phyloP scores from a whole-genome alignment of 1,140 invertebrate species.

The Philopotamus ludificatus region DNA sequence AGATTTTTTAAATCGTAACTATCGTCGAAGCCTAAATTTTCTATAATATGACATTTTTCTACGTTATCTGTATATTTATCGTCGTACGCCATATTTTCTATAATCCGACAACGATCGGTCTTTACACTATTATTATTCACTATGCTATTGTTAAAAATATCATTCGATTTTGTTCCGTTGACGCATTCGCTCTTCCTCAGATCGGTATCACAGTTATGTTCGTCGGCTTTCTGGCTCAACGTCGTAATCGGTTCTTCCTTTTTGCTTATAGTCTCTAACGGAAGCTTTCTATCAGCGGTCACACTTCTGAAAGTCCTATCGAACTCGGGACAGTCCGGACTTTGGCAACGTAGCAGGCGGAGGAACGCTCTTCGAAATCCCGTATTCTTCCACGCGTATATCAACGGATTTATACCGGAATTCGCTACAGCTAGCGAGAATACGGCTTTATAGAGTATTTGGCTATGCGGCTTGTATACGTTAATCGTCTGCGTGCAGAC shows the following conservation, averaged over 20 bases:
- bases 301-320: constrained; percentile 42
- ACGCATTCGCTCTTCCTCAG: neutral
- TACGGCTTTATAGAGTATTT: constrained; percentile 62
- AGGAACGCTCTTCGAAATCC: constrained; percentile 69
- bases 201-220: neutral
- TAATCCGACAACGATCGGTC: constrained; percentile 48
- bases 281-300: constrained; percentile 29
- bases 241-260: neutral
- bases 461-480: constrained; percentile 45
- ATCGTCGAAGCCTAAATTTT: constrained; percentile 54
- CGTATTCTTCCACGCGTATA: constrained; percentile 79
- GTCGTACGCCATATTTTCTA: constrained; percentile 43
- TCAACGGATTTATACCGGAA: constrained; percentile 74
- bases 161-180: constrained; percentile 45
- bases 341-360: constrained; percentile 62
- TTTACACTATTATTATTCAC: constrained; percentile 44
- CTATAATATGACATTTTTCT: constrained; percentile 52
- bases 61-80: constrained; percentile 45
- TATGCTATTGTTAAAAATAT: constrained; percentile 41
- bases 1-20: constrained; percentile 48
- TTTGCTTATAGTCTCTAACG: constrained; percentile 33
- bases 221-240: constrained; percentile 1
- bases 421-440: constrained; percentile 72
- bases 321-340: constrained; percentile 56
- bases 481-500: constrained; percentile 62